phyloP scores from a whole-genome alignment of 2,888 invertebrate species.

The Notocelia uddmanniana region DNA sequence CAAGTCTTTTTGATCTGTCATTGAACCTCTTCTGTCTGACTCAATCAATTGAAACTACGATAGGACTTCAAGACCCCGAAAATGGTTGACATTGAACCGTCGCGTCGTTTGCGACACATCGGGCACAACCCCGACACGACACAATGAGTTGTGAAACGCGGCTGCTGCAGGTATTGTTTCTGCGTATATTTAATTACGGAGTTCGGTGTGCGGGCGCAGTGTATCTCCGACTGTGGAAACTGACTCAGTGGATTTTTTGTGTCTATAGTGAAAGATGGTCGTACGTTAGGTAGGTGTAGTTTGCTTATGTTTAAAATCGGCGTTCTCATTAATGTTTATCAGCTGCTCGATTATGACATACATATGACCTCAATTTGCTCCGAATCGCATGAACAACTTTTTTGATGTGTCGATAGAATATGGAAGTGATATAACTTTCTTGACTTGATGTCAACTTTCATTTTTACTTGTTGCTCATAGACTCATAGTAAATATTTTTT shows the following conservation, averaged over 20 bases:
- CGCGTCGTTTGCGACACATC: slow-evolving; percentile 13
- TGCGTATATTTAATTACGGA: slow-evolving; percentile 31
- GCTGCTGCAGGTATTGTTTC: slow-evolving; percentile 25
- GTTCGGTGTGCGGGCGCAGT: slow-evolving; percentile 17
- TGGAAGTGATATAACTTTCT: too few relatives aligned
- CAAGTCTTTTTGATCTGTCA: too few relatives aligned
- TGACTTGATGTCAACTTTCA: too few relatives aligned
- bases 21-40: too few relatives aligned
- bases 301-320: neutral
- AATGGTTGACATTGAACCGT: slow-evolving; percentile 30
- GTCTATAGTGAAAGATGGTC: neutral
- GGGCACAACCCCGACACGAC: slow-evolving; percentile 34
- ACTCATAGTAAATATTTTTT: too few relatives aligned
- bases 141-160: slow-evolving; percentile 32
- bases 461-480: too few relatives aligned
- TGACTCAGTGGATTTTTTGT: slow-evolving; percentile 11
- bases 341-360: neutral
- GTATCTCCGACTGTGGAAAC: slow-evolving; percentile 20
- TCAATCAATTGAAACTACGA: too few relatives aligned
- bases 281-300: neutral
- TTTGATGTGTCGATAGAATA: neutral
- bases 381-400: neutral
- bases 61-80: neutral
- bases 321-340: neutral
- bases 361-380: neutral